Conservation (phyloP, 2,113 vertebrate genomes). For the Thunnus maccoyii region DNA sequence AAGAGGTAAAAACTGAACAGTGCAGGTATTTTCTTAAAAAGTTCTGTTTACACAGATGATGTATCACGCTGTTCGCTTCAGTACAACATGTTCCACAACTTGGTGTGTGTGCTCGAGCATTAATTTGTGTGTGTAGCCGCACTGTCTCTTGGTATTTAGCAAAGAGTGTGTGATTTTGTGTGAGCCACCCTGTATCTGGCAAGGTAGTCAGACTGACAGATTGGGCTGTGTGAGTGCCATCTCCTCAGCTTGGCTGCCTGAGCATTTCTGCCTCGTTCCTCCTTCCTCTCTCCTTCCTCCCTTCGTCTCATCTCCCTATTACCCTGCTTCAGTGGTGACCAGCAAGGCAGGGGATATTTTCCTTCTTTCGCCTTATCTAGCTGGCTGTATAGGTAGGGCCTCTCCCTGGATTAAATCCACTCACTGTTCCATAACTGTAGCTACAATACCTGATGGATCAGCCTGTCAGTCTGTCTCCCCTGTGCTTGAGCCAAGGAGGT, state of each 20-base stretch:
- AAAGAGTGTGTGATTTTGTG: conserved; percentile 72
- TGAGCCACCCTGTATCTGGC: conserved; percentile 77
- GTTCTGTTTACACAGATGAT: background rate
- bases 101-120: conserved; percentile 47
- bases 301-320: conserved; percentile 56
- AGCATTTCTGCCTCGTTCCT: conserved; percentile 57
- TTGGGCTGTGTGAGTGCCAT: conserved; percentile 82
- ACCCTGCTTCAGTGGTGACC: conserved; percentile 60
- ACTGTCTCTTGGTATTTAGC: conserved; percentile 74
- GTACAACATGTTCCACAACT: conserved; percentile 65
- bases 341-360: conserved; percentile 55
- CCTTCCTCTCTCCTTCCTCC: conserved; percentile 39
- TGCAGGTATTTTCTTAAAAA: conserved; percentile 5
- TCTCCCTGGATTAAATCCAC: conserved; percentile 57
- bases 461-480: conserved; percentile 25
- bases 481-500: conserved; percentile 12
- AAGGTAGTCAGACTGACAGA: conserved; percentile 82
- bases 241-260: conserved; percentile 72
- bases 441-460: conserved; percentile 57
- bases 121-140: conserved; percentile 41
- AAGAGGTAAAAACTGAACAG: conserved; percentile 1
- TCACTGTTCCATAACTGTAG: conserved; percentile 65
- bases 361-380: conserved; percentile 55
- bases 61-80: conserved; percentile 28
- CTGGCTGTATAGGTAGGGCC: conserved; percentile 21